phyloP scores from a whole-genome alignment of 2,888 invertebrate genomes.

The Ochropleura plecta region DNA sequence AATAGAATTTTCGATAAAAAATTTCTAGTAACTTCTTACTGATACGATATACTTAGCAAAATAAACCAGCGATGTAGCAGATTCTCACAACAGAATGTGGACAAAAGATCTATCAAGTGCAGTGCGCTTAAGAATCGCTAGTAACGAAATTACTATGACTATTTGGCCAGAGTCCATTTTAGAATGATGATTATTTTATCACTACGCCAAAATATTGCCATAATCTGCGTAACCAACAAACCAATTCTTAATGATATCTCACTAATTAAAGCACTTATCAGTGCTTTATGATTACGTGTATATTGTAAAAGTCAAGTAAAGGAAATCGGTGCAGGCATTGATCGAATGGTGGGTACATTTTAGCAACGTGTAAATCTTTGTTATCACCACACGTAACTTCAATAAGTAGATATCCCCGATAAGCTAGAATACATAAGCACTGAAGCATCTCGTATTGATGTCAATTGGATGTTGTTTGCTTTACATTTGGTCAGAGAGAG shows the following conservation, averaged over 20 bases:
- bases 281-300: constrained; percentile 1
- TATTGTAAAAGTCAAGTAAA: constrained; percentile 26
- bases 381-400: constrained; percentile 33
- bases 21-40: no score
- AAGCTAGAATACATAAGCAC: constrained; percentile 13
- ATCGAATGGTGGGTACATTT: constrained; percentile 6
- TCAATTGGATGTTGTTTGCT: constrained; percentile 35
- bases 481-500: constrained; percentile 33
- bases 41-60: no score
- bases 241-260: constrained; percentile 7
- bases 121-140: no score
- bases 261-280: constrained; percentile 21
- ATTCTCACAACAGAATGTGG: not conserved
- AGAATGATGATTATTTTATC: no score
- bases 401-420: constrained; percentile 21
- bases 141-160: no score
- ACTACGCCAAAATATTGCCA: not conserved
- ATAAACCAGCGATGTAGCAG: no score
- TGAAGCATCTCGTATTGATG: constrained; percentile 32
- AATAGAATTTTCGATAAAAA: no score
- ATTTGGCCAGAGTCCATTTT: no score
- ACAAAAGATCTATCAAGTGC: not conserved
- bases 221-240: constrained; percentile 3
- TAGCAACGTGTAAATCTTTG: constrained; percentile 8
- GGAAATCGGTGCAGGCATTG: constrained; percentile 6